Evolutionary conservation across 2,888 invertebrate genomes (phyloP).

Genomic region (Tachina grossa): DNA sequence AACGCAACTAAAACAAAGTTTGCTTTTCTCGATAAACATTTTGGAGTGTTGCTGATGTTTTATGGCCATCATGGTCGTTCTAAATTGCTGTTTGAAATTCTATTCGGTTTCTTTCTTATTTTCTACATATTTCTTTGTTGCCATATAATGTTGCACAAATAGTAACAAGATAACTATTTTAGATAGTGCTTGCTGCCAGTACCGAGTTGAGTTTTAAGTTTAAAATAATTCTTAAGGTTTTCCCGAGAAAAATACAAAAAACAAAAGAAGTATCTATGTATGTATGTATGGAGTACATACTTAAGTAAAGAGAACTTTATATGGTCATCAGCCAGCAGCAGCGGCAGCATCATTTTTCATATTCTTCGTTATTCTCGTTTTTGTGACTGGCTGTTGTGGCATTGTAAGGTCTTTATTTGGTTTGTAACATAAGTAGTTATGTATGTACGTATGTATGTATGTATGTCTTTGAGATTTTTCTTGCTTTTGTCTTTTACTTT

Average conservation of each 20-base stretch:
- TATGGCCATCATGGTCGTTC: conserved; percentile 40
- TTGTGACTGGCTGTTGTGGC: conserved; percentile 42
- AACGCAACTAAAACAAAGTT: conserved; percentile 39
- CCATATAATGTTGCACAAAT: conserved; percentile 25
- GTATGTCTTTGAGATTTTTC: no score
- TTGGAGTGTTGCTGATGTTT: conserved; percentile 23
- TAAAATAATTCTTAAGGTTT: conserved; percentile 48
- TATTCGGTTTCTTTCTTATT: conserved; percentile 6
- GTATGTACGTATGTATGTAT: not conserved
- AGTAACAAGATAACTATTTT: conserved; percentile 4
- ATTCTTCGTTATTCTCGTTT: conserved; percentile 32
- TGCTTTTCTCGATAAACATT: conserved; percentile 40
- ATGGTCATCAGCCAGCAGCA: conserved; percentile 68
- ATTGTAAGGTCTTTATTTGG: conserved; percentile 69
- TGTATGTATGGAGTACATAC: not conserved
- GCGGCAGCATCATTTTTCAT: conserved; percentile 56
- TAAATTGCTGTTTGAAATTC: conserved; percentile 56
- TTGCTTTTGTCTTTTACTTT: not conserved
- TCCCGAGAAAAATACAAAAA: conserved; percentile 20
- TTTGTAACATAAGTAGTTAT: conserved; percentile 29
- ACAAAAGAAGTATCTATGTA: not conserved
- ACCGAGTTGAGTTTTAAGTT: conserved; percentile 13
- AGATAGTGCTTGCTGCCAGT: conserved; percentile 27
- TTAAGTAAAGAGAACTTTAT: conserved; percentile 61
- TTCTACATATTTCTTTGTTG: not conserved